phyloP scores from a whole-genome alignment of 2,113 vertebrate genomes.

The Rhinopomastus cyanomelas region DNA sequence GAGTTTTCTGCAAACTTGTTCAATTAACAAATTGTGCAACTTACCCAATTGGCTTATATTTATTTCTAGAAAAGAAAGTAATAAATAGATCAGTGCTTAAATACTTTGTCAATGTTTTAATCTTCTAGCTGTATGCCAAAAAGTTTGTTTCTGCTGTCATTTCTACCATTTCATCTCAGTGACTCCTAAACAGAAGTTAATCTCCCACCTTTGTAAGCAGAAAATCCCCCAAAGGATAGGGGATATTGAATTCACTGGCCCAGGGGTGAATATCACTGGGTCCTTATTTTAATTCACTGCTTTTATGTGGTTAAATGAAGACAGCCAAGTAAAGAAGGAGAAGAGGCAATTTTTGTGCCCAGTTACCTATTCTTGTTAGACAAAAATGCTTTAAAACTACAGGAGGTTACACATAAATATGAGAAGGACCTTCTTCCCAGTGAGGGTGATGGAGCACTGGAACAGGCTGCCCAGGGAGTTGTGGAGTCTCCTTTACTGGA shows the following conservation, averaged over 20 bases:
- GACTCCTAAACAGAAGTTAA: neutral
- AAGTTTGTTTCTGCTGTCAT: neutral
- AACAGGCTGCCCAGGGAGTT: no score
- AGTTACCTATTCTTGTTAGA: neutral
- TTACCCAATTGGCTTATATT: neutral
- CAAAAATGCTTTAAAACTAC: neutral
- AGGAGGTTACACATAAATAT: fast-evolving
- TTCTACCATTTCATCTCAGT: neutral
- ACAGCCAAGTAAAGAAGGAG: neutral
- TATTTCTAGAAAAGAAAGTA: neutral
- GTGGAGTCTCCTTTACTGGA: no score
- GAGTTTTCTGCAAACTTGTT: neutral
- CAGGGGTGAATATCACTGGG: neutral
- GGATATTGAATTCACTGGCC: neutral
- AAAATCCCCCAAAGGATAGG: neutral
- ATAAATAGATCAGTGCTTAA: neutral
- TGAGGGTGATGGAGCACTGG: no score
- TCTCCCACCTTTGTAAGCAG: neutral
- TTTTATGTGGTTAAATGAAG: neutral
- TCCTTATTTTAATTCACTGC: neutral
- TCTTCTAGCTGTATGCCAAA: neutral
- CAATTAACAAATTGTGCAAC: neutral
- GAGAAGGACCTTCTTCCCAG: no score
- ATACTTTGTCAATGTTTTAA: constrained; percentile 4
- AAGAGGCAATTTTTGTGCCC: neutral